Conservation (phyloP, 2,113 vertebrate species). For the Sinocyclocheilus anophthalmus region DNA sequence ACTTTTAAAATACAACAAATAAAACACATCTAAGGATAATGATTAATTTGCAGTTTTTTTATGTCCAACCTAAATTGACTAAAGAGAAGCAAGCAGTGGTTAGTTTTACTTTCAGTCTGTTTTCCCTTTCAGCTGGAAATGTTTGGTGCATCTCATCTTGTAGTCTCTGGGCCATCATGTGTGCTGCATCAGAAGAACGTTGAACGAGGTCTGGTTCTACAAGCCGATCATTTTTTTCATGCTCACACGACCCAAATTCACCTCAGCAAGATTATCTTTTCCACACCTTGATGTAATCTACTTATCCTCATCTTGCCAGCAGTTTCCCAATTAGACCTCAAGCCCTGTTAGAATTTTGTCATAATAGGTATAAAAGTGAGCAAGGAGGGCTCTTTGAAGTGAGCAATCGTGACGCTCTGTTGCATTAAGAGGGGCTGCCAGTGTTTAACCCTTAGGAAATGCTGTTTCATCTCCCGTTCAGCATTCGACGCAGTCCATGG, state of each 20-base stretch:
- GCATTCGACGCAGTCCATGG: slow-evolving; percentile 14
- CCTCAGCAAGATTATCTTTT: background rate
- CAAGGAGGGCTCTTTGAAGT: slow-evolving; percentile 44
- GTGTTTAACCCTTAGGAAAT: slow-evolving; percentile 50
- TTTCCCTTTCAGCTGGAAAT: background rate
- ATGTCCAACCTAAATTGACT: background rate
- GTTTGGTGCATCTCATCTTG: background rate
- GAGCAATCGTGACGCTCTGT: slow-evolving; percentile 5
- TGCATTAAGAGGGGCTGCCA: slow-evolving; percentile 1
- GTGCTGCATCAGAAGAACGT: background rate
- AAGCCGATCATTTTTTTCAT: slow-evolving; percentile 4
- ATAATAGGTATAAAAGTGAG: slow-evolving; percentile 44
- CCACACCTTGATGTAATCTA: slow-evolving; percentile 45
- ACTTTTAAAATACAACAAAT: background rate
- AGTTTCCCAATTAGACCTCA: slow-evolving; percentile 43
- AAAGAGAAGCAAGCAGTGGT: background rate
- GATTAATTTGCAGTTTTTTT: background rate
- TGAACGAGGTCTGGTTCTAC: background rate
- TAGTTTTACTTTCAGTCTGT: background rate
- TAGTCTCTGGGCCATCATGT: background rate
- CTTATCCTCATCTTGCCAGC: slow-evolving; percentile 39
- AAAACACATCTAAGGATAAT: background rate
- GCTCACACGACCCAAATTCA: slow-evolving; percentile 13
- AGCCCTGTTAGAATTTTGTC: slow-evolving; percentile 23
- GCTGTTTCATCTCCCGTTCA: slow-evolving; percentile 41